Conservation (phyloP, 2,797 vertebrate species). For the Myotis daubentonii region DNA sequence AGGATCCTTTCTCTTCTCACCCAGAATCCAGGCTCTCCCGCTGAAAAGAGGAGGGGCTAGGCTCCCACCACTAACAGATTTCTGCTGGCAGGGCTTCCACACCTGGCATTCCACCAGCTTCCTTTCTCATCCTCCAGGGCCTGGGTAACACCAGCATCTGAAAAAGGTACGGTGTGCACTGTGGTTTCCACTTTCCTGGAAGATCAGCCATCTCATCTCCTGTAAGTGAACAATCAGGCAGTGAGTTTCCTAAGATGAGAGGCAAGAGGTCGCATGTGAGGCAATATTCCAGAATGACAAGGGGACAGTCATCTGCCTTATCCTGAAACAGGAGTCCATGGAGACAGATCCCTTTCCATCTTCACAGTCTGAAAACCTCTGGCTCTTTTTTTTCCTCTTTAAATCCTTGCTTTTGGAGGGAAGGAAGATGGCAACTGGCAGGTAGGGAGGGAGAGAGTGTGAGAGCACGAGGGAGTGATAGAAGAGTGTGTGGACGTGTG, state of each 20-base stretch:
- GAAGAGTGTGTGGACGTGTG: no score
- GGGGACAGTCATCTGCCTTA: background rate
- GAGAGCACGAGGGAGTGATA: no score
- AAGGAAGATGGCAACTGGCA: no score
- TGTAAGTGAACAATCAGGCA: slow-evolving; percentile 35
- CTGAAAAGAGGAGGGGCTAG: background rate
- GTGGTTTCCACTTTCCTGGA: slow-evolving; percentile 75
- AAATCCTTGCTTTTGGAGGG: no score
- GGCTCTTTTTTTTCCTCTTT: no score
- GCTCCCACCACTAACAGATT: slow-evolving; percentile 42
- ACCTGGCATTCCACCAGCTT: slow-evolving; percentile 83
- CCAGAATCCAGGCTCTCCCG: slow-evolving; percentile 42
- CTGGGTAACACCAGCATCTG: slow-evolving; percentile 73
- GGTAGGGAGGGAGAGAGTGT: no score
- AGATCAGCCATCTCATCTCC: slow-evolving; percentile 64
- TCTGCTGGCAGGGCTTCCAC: slow-evolving; percentile 76
- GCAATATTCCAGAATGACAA: rapidly evolving
- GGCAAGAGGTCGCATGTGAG: slow-evolving; percentile 52
- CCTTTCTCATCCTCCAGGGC: slow-evolving; percentile 76
- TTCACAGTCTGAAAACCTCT: background rate
- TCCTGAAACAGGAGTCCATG: background rate
- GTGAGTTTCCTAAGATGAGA: slow-evolving; percentile 26
- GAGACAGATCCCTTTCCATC: background rate
- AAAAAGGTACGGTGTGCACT: slow-evolving; percentile 62
- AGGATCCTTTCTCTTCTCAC: background rate